Base-by-base conservation (phyloP, 30 jellyfish, hydroid and myxozoan species). In the Hydra vulgaris region DNA sequence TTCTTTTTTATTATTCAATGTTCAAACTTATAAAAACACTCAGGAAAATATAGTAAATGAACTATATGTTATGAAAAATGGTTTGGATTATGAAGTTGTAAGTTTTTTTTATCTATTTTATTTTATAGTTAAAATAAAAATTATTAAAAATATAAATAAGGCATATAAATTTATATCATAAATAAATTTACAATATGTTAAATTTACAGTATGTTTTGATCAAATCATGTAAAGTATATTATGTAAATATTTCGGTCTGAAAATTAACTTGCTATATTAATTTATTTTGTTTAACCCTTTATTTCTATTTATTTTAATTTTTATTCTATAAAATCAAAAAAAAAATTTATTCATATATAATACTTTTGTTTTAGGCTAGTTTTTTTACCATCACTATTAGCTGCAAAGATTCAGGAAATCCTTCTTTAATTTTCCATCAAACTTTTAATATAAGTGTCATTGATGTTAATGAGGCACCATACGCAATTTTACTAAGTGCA, bases 11-110 rank as follows among this genome's bases (percentile, higher is more conserved):
- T 12, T 73, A 71, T 78, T 78, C 12, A 53, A 78, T n/a, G 68
- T 77, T 87, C 76, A 16, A 78, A 27, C 83, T 27, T 74, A 21
- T 83, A 84, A 53, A 78, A 85, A 54, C 79, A 71, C 71, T 68
- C 86, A 18, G 78, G 82, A 27, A 76, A 82, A 66, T 82, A 77
- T 82, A 82, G 76, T 25, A 19, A 17, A 54, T 78, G 40, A 80
- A 52, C 67, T 91, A 15, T 56, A 17, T 25, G 88, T 83, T 21
- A 27, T 25, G 24, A 79, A 66, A 68, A 73, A 87, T 21, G 26
- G 55, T 15, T 53, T 91, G 71, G 87, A 91, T 55, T 91, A 77
- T 74, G 98, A 91, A 83, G 69, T 56, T 90, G 96, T 83, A 74
- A 18, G 88, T 72, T 21, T 8, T 21, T 25, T 3, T 16, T 25